Evolutionary conservation across 2,113 vertebrate species (phyloP).

Genomic region (Dissostichus mawsoni): DNA sequence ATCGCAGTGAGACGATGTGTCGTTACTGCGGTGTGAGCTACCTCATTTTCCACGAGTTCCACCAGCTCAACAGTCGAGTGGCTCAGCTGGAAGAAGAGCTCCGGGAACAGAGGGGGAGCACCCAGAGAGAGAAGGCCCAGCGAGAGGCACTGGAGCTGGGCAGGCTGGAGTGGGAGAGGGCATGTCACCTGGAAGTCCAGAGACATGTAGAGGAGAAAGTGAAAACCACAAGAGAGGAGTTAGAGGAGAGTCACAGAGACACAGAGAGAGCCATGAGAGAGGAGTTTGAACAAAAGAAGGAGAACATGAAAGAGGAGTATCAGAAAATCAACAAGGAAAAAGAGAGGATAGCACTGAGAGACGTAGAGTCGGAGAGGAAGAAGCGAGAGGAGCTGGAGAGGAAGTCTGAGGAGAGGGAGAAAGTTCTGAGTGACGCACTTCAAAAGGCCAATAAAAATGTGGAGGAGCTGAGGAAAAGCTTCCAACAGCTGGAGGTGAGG

Average conservation of each 20-base stretch:
- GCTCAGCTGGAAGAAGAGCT: slow-evolving; percentile 87
- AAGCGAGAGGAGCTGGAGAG: slow-evolving; percentile 52
- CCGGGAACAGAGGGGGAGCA: slow-evolving; percentile 80
- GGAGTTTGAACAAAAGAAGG: slow-evolving; percentile 79
- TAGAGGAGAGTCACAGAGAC: slow-evolving; percentile 79
- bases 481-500: slow-evolving; percentile 73
- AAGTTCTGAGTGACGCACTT: slow-evolving; percentile 59
- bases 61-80: slow-evolving; percentile 86
- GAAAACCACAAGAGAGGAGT: slow-evolving; percentile 79
- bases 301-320: slow-evolving; percentile 36
- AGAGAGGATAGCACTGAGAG: slow-evolving; percentile 35
- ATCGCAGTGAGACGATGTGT: slow-evolving; percentile 87
- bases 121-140: slow-evolving; percentile 83
- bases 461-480: slow-evolving; percentile 68
- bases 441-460: slow-evolving; percentile 62
- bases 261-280: slow-evolving; percentile 74
- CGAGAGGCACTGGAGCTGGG: slow-evolving; percentile 82
- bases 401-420: slow-evolving; percentile 48
- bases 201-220: slow-evolving; percentile 76
- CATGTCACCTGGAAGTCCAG: slow-evolving; percentile 76
- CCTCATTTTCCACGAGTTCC: slow-evolving; percentile 91
- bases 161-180: slow-evolving; percentile 80
- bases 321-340: slow-evolving; percentile 35
- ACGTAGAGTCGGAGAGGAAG: slow-evolving; percentile 23
- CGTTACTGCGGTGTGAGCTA: slow-evolving; percentile 94